Evolutionary conservation across 2,888 invertebrate genomes (phyloP), one percentile per base, ranked within the genome.

Genomic region (Peribatodes rhomboidaria): DNA sequence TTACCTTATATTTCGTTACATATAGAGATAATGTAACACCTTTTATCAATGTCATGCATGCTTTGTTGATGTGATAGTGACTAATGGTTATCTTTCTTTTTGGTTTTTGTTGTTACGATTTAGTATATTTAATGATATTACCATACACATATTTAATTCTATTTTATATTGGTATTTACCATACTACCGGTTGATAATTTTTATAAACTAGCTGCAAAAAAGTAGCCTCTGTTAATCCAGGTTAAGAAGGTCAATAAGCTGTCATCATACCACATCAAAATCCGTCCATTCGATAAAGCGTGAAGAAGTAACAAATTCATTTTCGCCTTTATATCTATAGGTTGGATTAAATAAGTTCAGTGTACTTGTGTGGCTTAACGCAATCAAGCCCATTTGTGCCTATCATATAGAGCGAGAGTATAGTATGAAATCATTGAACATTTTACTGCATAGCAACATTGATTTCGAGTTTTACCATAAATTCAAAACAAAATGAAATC

Each of bases 401-500:
- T n/a, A 3, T 37, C 13, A 13, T 4, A 37, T n/a, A n/a, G n/a
- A n/a, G 2, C 13, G 14, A 1, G 2, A 13, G 16, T 33, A 1
- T 10, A 11, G 4, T 20, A n/a, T 37, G 9, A 39, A 50, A 50
- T 50, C 1, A 14, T 39, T 1, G 20, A 35, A n/a, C n/a, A 44
- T 18, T 7, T 16, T 8, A 52, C 8, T 47, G 39, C 60, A 47
- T 41, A 49, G 35, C 49, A 61, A 56, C 49, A 42, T 13, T 20
- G 8, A 44, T 41, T 27, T 27, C 27, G 27, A 2, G 27, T 27
- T 27, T 61, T 13, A 52, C 10, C 55, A 39, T 53, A 47, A 27
- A 14, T 35, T 42, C 46, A 31, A 44, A 53, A 64, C 53, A 67
- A 65, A 68, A 64, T 56, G 67, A 69, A 65, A 42, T 69, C 61